Evolutionary conservation across 2,888 invertebrate genomes (phyloP), one percentile per base, ranked within the genome.

Genomic region (Sacculina carcini): DNA sequence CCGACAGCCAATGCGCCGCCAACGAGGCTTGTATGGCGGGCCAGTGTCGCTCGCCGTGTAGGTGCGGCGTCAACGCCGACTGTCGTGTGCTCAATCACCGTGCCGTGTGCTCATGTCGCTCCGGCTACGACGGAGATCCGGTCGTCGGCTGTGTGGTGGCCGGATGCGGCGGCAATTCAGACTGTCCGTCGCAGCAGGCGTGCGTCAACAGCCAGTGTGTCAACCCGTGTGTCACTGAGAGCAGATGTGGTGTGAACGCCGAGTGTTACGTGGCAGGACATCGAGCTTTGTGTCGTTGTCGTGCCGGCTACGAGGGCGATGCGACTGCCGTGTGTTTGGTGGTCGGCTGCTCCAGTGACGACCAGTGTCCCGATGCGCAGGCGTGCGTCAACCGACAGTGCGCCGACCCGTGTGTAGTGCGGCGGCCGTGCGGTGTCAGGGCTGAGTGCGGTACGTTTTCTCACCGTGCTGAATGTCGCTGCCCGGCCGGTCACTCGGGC

Each of bases 61-160:
- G 79, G 61, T 89, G 87, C 62, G 87, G 87, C 50, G 73, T 55
- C 47, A 79, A 86, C 60, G 79, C 85, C 36, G 74, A 78, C 58
- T 89, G 89, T 61, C 73, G 75, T 56, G 76, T 87, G 6, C 75
- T 75, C 55, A 77, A 83, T 59, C 87, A 87, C 62, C 75, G 84
- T 54, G 85, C 86, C 2, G 75, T 81, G 34, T 89, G 89, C 64
- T 79, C 82, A 3, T 89, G 89, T 63, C 72, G 75, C 59, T 74
- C 78, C 60, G 85, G 84, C 31, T 83, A 72, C 62, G 81, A 83
- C 62, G 89, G 89, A 44, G 80, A 87, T 66, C 85, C 89, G 3
- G 79, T 85, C 62, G 73, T 77, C 31, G 72, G 73, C 48, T 89
- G 89, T 62, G 74, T 75, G 59, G 71, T 78, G 23, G 77, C 84